phyloP scores from a whole-genome alignment of 2,888 invertebrate genomes.

The Siphonodentalium dalli region DNA sequence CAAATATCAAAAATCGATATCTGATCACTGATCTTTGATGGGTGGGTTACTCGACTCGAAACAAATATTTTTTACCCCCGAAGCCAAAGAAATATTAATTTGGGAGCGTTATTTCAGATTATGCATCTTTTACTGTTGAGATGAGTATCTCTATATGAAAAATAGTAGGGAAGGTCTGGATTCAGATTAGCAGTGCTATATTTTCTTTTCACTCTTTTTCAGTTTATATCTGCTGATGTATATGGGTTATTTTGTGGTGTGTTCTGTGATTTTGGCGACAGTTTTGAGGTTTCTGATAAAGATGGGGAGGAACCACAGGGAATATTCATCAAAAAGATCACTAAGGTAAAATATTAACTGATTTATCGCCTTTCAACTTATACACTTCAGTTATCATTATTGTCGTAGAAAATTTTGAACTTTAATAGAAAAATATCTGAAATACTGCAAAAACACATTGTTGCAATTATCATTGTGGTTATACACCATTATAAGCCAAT shows the following conservation, averaged over 20 bases:
- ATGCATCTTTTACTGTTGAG: too few relatives aligned
- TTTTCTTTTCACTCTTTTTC: constrained; percentile 29
- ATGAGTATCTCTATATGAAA: too few relatives aligned
- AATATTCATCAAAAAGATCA: constrained; percentile 57
- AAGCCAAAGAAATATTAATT: too few relatives aligned
- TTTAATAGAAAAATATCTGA: too few relatives aligned
- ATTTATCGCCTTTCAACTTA: too few relatives aligned
- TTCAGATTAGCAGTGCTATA: not conserved
- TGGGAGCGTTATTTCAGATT: too few relatives aligned
- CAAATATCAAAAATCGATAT: too few relatives aligned
- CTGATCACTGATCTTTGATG: too few relatives aligned
- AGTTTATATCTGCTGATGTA: constrained; percentile 63
- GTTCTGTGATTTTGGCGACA: constrained; percentile 65
- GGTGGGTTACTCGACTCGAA: too few relatives aligned
- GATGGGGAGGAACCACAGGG: constrained; percentile 64
- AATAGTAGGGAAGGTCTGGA: not conserved
- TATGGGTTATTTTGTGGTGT: constrained; percentile 59
- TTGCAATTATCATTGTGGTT: not conserved
- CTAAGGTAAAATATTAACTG: constrained; percentile 62
- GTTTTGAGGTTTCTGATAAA: constrained; percentile 60
- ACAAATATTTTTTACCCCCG: too few relatives aligned
- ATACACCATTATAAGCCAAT: not conserved
- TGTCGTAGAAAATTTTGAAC: not conserved
- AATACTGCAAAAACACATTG: not conserved
- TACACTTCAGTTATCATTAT: not conserved